phyloP scores from a whole-genome alignment of 2,797 vertebrate species.

The Stomatorhinus walkeri region DNA sequence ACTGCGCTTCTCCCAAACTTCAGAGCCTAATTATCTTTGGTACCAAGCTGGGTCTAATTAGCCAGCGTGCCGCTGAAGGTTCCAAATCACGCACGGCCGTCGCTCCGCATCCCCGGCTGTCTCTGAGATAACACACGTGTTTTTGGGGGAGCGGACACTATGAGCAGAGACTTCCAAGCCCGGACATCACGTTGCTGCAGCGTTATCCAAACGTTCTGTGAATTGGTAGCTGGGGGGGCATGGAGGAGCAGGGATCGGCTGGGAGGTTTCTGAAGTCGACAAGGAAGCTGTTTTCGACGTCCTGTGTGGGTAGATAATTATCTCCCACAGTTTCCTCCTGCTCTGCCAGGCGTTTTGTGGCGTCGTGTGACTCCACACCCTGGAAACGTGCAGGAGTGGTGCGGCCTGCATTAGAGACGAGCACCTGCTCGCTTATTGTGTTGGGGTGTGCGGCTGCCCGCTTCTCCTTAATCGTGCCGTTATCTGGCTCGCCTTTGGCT shows the following conservation, averaged over 20 bases:
- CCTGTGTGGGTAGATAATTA: constrained; percentile 2
- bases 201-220: not conserved
- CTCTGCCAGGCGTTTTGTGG: not conserved
- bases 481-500: constrained; percentile 61
- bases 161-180: not conserved
- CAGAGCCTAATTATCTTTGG: constrained; percentile 31
- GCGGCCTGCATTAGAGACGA: constrained; percentile 38
- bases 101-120: not conserved
- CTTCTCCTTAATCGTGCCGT: constrained; percentile 29
- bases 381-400: not conserved
- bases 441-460: constrained; percentile 22
- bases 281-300: not conserved
- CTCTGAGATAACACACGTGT: not conserved
- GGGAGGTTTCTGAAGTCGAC: not conserved
- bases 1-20: constrained; percentile 28
- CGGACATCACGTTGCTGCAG: not conserved
- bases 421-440: constrained; percentile 30
- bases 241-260: not conserved
- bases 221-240: not conserved
- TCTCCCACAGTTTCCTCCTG: constrained; percentile 3
- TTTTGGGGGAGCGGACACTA: not conserved
- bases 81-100: not conserved
- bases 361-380: not conserved
- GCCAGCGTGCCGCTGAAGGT: constrained; percentile 21
- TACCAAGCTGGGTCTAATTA: constrained; percentile 35